These are phyloP conservation scores for Cataglyphis altisquamis DNA, from an alignment of 2,888 invertebrate genomes.

Conservation along the genomic window DNA sequence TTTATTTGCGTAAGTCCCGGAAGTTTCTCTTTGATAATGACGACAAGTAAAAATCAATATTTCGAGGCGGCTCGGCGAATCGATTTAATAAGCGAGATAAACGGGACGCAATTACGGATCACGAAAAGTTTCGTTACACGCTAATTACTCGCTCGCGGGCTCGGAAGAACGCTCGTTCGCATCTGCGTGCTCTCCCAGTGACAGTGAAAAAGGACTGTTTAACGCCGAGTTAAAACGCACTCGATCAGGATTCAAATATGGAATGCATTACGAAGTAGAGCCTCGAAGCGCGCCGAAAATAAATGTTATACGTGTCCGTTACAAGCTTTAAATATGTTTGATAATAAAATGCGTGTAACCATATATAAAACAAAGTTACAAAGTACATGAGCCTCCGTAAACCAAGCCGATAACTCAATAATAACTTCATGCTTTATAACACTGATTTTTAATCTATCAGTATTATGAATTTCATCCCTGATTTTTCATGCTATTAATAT, in stretches of 20 bases:
- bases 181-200: constrained; percentile 49
- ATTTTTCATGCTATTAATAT: neutral
- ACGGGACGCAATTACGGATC: neutral
- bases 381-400: neutral
- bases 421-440: neutral
- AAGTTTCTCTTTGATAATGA: constrained; percentile 19
- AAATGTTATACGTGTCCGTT: constrained; percentile 29
- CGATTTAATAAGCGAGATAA: constrained; percentile 40
- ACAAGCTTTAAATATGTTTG: neutral
- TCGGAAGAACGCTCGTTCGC: constrained; percentile 36
- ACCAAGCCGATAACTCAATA: constrained; percentile 4
- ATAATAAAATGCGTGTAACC: constrained; percentile 24
- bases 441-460: neutral
- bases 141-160: constrained; percentile 52
- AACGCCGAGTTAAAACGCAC: constrained; percentile 68
- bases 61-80: neutral
- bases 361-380: constrained; percentile 2
- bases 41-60: constrained; percentile 44
- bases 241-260: constrained; percentile 51
- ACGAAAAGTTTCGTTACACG: constrained; percentile 35
- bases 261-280: constrained; percentile 26
- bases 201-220: constrained; percentile 63
- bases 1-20: constrained; percentile 6
- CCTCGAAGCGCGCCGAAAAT: constrained; percentile 46
- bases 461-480: neutral